Evolutionary conservation across 2,888 invertebrate species (phyloP), one percentile per base, ranked within the genome.

Genomic region (Patella caerulea): DNA sequence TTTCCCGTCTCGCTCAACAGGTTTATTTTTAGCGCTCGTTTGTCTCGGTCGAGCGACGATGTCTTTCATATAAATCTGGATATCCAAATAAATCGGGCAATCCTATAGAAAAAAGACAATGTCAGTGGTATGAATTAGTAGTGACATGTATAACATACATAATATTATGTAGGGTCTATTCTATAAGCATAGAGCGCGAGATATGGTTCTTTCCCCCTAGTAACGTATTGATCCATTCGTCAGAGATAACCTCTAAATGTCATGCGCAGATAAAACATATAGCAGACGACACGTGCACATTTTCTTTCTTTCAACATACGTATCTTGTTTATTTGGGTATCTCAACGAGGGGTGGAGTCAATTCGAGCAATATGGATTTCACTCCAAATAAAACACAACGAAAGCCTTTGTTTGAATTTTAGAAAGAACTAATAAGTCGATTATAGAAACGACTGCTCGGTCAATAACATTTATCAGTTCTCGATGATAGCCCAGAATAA

Each of bases 1-100:
- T 65, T 65, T 65, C 12, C 65, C 19, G 9, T 14, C 19, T 65
- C 65, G 24, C 24, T 3, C 19, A 65, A 65, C 65, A 11, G 65
- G 59, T 69, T 71, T 77, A 77, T 77, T 77, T 77, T 74, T 77
- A 77, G 45, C 45, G 45, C 69, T 70, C 73, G 3, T 70, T 19
- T 52, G 73, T 19, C 45, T 73, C 71, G 70, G 34, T 54, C 52
- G 53, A 34, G 73, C 70, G 29, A 72, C 76, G 72, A 72, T 76
- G 73, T 76, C 73, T 65, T 76, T 76, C 73, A 76, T 19, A 72
- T 29, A 29, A 45, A 69, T 45, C 65, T 53, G n/a, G 9, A n/a
- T 29, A 54, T 53, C 53, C 65, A 65, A 65, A 12, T 65, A 24
- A 65, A 2, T 24, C 19, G 3, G 19, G 19, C 19, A 12, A 65